phyloP scores from a whole-genome alignment of 1,140 invertebrate genomes.

The Sweltsa coloradensis region DNA sequence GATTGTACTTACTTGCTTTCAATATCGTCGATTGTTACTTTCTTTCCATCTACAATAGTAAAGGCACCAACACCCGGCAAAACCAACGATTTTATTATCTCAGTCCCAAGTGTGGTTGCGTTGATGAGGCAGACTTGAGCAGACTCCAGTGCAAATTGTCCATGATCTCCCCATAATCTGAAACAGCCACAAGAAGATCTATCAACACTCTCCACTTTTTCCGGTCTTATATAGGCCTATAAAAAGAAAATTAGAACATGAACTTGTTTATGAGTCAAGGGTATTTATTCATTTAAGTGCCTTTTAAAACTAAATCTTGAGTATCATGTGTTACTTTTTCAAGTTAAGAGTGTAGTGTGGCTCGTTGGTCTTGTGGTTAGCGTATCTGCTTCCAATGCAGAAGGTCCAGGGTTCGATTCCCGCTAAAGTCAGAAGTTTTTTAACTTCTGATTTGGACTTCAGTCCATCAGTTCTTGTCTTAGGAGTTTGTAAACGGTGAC shows the following conservation, averaged over 20 bases:
- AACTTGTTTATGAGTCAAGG: background rate
- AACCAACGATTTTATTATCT: constrained; percentile 88
- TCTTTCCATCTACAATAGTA: constrained; percentile 86
- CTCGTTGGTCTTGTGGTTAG: too few relatives aligned
- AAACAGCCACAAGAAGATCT: constrained; percentile 18
- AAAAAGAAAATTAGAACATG: background rate
- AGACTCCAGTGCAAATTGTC: constrained; percentile 75
- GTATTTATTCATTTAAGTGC: too few relatives aligned
- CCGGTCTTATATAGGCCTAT: background rate
- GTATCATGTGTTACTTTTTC: too few relatives aligned
- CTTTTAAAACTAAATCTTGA: too few relatives aligned
- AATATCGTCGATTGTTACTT: constrained; percentile 77
- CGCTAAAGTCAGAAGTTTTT: too few relatives aligned
- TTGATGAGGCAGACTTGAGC: constrained; percentile 90
- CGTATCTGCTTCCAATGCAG: too few relatives aligned
- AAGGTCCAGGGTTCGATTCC: too few relatives aligned
- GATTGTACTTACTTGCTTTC: constrained; percentile 82
- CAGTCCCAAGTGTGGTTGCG: constrained; percentile 86
- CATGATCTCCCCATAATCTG: constrained; percentile 96
- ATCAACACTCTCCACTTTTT: background rate
- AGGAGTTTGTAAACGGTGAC: too few relatives aligned
- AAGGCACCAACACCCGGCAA: constrained; percentile 93
- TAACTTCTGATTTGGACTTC: too few relatives aligned
- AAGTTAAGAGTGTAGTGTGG: too few relatives aligned
- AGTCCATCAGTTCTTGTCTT: too few relatives aligned